Evolutionary conservation across 2,797 vertebrate species (phyloP), one percentile per base, ranked within the genome.

Genomic region (Sebastes jordani): DNA sequence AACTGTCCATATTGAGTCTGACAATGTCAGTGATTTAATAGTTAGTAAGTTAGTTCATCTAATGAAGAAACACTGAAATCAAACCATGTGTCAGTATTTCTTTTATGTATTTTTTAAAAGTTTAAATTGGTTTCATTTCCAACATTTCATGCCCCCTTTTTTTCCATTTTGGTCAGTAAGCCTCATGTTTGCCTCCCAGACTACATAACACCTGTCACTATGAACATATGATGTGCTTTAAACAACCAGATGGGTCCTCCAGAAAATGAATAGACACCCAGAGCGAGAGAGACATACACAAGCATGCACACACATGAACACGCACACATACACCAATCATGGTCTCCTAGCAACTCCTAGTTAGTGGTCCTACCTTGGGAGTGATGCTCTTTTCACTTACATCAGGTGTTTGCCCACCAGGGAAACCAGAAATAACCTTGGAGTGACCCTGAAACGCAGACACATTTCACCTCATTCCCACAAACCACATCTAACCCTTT

Each of bases 261-360:
- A 70, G 71, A 90, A 86, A 84, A 86, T 60, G 78, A 85, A 77
- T 58, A 81, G 36, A 78, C 2, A 49, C 34, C 75, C 30, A 79
- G 46, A 49, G 16, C 46, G 22, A 64, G 68, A 67, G 46, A 70
- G 16, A 76, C 52, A 62, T 20, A 65, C 54, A 18, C 42, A 42
- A 66, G 6, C 66, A 59, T 58, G 29, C 56, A 73, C 79, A 20
- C 63, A 74, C 59, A 67, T 22, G 20, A n/a, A 54, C 56, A 71
- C 65, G 61, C 32, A 72, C 52, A 67, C 42, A 75, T 63, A 83
- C 62, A 76, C 29, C 71, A 78, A 87, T 81, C 67, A 72, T 62
- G 71, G 91, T 93, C 82, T 92, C 93, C 89, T 93, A 93, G 91
- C 92, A 93, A 93, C 92, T 88, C 83, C 86, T 93, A 92, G 91